Evolutionary conservation across 2,888 invertebrate genomes (phyloP).

Genomic region (Cordylochernes scorpioides): DNA sequence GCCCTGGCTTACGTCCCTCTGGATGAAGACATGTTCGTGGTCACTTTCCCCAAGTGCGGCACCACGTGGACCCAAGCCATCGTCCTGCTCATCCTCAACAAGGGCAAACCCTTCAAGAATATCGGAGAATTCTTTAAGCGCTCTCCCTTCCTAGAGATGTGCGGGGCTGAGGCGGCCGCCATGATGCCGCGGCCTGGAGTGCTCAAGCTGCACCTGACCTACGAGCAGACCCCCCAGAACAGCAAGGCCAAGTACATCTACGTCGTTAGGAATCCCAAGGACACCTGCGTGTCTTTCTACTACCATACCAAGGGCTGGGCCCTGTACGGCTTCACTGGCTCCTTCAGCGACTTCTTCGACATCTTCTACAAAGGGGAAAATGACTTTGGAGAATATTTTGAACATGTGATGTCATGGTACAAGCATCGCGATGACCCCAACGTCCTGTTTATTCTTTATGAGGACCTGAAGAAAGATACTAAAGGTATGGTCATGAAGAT

Average conservation of each 20-base stretch:
- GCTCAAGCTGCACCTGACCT: constrained; percentile 18
- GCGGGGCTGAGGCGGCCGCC: constrained; percentile 5
- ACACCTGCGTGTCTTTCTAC: constrained; percentile 23
- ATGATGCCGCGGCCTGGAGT: constrained; percentile 9
- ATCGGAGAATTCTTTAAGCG: constrained; percentile 7
- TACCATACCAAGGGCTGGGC: constrained; percentile 16
- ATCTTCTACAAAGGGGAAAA: constrained; percentile 21
- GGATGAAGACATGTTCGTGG: constrained; percentile 11
- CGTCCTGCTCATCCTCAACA: constrained; percentile 6
- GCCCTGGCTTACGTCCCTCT: not conserved
- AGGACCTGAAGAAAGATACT: constrained; percentile 20
- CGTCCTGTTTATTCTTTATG: constrained; percentile 21
- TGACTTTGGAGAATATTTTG: constrained; percentile 13
- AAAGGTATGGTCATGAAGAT: constrained; percentile 11
- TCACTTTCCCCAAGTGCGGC: constrained; percentile 13
- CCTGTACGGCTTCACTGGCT: constrained; percentile 7
- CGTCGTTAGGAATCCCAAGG: constrained; percentile 25
- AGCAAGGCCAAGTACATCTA: constrained; percentile 18
- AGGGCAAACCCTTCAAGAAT: constrained; percentile 8
- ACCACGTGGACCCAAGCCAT: constrained; percentile 13
- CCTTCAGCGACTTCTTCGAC: constrained; percentile 20
- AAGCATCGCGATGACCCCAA: constrained; percentile 16
- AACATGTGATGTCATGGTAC: constrained; percentile 12
- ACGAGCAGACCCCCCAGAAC: constrained; percentile 6
- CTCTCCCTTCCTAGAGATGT: constrained; percentile 9